Evolutionary conservation across 1,140 invertebrate species (phyloP), one percentile per base, ranked within the genome.

Genomic region (Ceratina calcarata): DNA sequence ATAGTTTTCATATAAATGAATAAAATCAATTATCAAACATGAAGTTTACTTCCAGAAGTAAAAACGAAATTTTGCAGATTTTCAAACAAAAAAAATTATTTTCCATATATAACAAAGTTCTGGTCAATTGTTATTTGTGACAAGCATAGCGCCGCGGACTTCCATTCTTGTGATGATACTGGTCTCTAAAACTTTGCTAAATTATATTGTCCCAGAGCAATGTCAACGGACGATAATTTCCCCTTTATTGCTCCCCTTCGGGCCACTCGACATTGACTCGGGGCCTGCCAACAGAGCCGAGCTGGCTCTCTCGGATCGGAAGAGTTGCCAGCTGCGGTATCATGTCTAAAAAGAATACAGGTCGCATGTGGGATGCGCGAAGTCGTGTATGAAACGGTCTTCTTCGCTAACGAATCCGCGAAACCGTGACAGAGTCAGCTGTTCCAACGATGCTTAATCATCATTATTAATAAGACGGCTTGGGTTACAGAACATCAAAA

Each of bases 401-500:
- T n/a, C 1, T 8, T 18, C 0, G 45, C 18, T 53, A n/a, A 62
- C 45, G 20, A 76, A 76, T 12, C 24, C 18, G n/a, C 45, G n/a
- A 6, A 72, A 15, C 15, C 15, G 32, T 32, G 74, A 61, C 55
- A 51, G 32, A 69, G 37, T 76, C 74, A 18, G 64, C 64, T 68
- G 24, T 51, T 49, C 18, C 22, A 20, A 7, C 49, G 37, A 18
- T 49, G 58, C 58, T 64, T 72, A 72, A 72, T 78, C 76, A 78
- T 78, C 76, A 70, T 78, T 78, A 78, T 78, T 78, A 78, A 78
- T 78, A 78, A 55, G 64, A 49, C 68, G 27, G 13, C 22, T 27
- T 15, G 22, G 1, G 27, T 71, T 27, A 22, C 45, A 24, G 4
- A 20, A 18, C n/a, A n/a, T 60, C 20, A 4, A 24, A 60, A 37